A percentile compares a stretch with the other conserved stretches of the same genome.
phyloP scores from a whole-genome alignment of 2,888 invertebrate genomes.

The Dendrolimus pini region DNA sequence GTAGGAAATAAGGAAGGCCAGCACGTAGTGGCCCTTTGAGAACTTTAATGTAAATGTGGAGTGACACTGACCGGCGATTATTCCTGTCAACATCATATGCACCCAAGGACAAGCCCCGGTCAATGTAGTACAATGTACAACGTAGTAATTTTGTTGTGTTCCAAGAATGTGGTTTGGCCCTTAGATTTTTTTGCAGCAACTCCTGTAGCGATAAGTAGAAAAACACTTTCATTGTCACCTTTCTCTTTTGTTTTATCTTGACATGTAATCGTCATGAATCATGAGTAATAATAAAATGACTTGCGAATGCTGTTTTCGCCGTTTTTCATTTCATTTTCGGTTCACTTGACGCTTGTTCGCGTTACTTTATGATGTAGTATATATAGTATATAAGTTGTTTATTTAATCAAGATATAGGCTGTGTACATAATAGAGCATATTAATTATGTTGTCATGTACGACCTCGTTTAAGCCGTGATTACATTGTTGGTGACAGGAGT shows the following conservation, averaged over 20 bases:
- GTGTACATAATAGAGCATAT: constrained; percentile 5
- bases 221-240: constrained; percentile 30
- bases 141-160: no score
- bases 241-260: constrained; percentile 16
- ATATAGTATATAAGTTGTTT: neutral
- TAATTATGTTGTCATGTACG: constrained; percentile 17
- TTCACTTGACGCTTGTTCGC: neutral
- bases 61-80: no score
- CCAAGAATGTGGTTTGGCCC: no score
- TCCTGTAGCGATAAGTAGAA: constrained; percentile 1
- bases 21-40: no score
- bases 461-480: constrained; percentile 12
- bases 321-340: neutral
- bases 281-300: neutral
- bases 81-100: no score
- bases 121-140: no score
- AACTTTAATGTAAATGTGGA: no score
- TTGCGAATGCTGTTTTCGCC: neutral
- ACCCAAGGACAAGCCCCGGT: no score
- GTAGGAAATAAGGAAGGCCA: no score
- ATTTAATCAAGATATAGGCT: constrained; percentile 2
- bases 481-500: constrained; percentile 5
- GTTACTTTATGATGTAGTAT: neutral
- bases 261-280: neutral
- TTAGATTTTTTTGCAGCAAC: no score